Percentiles rank a stretch among this genome's conserved stretches.
Evolutionary conservation across 1,140 invertebrate genomes (phyloP).

Genomic region (Eumeta japonica): DNA sequence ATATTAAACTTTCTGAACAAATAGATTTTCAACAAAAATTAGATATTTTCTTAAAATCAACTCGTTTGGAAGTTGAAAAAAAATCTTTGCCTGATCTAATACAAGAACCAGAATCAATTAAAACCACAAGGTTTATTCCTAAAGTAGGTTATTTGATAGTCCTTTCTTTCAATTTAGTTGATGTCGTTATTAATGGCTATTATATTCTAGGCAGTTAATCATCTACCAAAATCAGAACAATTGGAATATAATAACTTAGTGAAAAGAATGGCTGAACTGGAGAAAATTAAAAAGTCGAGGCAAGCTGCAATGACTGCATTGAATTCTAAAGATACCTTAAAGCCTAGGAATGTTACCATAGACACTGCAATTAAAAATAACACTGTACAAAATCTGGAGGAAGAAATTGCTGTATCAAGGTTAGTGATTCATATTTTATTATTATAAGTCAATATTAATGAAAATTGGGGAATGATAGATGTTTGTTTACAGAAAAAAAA

Average conservation of each 20-base stretch:
- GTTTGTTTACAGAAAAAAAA: slow-evolving; percentile 38
- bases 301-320: slow-evolving; percentile 21
- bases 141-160: slow-evolving; percentile 32
- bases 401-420: slow-evolving; percentile 43
- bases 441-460: no score
- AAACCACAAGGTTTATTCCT: slow-evolving; percentile 37
- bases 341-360: slow-evolving; percentile 22
- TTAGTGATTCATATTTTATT: slow-evolving; percentile 28
- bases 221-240: slow-evolving; percentile 51
- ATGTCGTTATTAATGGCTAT: no score
- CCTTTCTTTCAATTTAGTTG: no score
- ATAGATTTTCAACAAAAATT: slow-evolving; percentile 47
- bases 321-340: slow-evolving; percentile 30
- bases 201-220: slow-evolving; percentile 42
- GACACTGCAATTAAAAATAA: slow-evolving; percentile 14
- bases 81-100: slow-evolving; percentile 26
- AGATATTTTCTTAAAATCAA: slow-evolving; percentile 45
- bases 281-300: slow-evolving; percentile 44
- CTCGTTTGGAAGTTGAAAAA: slow-evolving; percentile 42
- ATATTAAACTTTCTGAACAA: slow-evolving; percentile 46
- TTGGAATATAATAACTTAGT: slow-evolving; percentile 52
- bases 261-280: slow-evolving; percentile 51
- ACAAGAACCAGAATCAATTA: slow-evolving; percentile 17
- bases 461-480: no score
- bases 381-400: slow-evolving; percentile 26